Evolutionary conservation across 2,797 vertebrate genomes (phyloP), one percentile per base, ranked within the genome.

Genomic region (Oophaga sylvatica): DNA sequence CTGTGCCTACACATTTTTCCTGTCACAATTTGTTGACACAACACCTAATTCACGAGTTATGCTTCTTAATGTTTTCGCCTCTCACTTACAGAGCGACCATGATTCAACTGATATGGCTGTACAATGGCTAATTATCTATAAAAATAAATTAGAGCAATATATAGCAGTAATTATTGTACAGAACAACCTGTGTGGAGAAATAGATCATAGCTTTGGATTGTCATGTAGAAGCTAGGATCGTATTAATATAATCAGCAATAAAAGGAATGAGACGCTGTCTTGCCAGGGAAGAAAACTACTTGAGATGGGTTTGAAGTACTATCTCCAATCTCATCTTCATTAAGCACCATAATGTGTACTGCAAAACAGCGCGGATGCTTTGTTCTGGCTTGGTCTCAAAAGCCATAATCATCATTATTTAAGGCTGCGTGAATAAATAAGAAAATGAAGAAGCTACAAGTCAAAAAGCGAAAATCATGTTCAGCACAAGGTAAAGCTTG

Each of bases 61-160:
- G 41, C 63, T 45, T 68, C 80, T 16, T 53, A 82, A 82, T 59
- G 65, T 68, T 68, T 82, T 68, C 63, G 48, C 3, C 45, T 82
- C 53, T 16, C 80, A 82, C 53, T 71, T 31, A 57, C 19, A 19
- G 5, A 48, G 26, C 56, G 68, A 31, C 26, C 68, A 83, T 83
- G 81, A 83, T 83, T 83, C 56, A 83, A 57, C 41, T 70, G 81
- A 83, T 70, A 83, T 83, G 81, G 81, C 65, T 31, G 65, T 59
- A 83, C 65, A 83, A 83, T 83, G 71, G 65, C 65, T 83, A 83
- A 83, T 83, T 83, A 83, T 71, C 81, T 83, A 83, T 83, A 83
- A 83, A 83, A 71, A 83, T 83, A 83, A 83, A 83, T 83, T 59
- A 83, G 48, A 57, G n/a, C 81, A 71, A 59, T 71, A 83, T 83